Conservation (phyloP, 2,113 vertebrate species). For the Baryphthengus martii region DNA sequence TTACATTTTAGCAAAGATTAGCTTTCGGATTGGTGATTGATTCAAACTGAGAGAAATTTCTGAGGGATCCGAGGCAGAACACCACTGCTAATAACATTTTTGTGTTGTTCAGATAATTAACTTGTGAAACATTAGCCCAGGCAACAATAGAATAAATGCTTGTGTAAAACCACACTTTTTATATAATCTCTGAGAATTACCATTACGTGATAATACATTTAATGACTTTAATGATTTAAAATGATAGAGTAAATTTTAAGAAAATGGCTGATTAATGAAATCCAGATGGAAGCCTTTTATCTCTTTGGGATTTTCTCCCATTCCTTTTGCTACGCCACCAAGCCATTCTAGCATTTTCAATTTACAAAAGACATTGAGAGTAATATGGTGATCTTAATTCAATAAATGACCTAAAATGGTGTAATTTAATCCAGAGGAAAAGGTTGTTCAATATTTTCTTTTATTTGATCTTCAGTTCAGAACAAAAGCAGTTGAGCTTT, state of each 20-base stretch:
- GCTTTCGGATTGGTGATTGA: neutral
- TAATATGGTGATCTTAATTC: neutral
- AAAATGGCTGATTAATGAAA: conserved; percentile 33
- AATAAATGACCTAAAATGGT: neutral
- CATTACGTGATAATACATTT: neutral
- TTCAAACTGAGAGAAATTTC: neutral
- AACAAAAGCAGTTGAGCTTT: neutral
- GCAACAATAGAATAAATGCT: neutral
- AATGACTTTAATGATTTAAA: neutral
- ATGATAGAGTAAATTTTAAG: neutral
- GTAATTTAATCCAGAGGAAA: neutral
- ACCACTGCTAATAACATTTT: neutral
- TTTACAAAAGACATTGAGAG: neutral
- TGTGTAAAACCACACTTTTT: neutral
- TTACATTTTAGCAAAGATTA: neutral
- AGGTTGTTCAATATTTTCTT: neutral
- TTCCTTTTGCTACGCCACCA: neutral
- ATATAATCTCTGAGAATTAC: neutral
- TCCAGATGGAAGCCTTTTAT: conserved; percentile 9
- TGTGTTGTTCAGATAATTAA: neutral
- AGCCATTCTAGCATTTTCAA: neutral
- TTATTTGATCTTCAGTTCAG: neutral
- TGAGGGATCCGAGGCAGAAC: neutral
- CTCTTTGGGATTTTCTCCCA: neutral
- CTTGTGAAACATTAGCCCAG: neutral